A percentile compares a stretch with the other conserved stretches of the same genome.
Conservation (phyloP, 2,113 vertebrate genomes). For the Myocastor coypus region DNA sequence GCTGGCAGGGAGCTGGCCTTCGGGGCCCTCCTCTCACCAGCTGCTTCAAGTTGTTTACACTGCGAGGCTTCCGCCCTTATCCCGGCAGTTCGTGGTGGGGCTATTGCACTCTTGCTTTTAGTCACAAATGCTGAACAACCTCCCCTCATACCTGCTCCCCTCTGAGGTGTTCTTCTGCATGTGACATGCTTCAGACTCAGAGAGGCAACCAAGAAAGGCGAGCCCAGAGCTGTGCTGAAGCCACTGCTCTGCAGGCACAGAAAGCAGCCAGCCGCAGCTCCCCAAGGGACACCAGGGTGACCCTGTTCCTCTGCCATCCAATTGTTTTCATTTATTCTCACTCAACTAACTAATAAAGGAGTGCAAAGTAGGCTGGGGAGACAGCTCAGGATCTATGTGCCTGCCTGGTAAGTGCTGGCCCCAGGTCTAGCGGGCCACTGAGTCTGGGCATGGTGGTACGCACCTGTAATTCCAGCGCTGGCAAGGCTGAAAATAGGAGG, state of each 20-base stretch:
- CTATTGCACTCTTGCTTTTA: background rate
- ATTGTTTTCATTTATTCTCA: background rate
- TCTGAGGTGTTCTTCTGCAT: background rate
- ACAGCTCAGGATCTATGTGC: too few relatives aligned
- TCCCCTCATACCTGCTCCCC: background rate
- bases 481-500: too few relatives aligned
- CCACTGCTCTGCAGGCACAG: background rate
- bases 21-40: background rate
- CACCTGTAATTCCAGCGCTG: too few relatives aligned
- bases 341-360: background rate
- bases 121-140: background rate
- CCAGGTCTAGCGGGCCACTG: too few relatives aligned
- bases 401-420: too few relatives aligned
- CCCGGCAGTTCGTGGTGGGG: background rate
- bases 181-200: background rate
- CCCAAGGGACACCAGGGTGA: accelerated
- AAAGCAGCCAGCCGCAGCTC: too few relatives aligned
- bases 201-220: background rate
- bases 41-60: background rate
- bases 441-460: too few relatives aligned
- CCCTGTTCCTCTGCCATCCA: background rate
- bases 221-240: background rate
- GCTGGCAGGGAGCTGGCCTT: background rate
- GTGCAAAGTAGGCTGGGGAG: too few relatives aligned
- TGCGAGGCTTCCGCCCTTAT: background rate